These are phyloP conservation scores for Microcebus tavaratra DNA, from an alignment of 2,113 vertebrate genomes.

Conservation along the genomic window DNA sequence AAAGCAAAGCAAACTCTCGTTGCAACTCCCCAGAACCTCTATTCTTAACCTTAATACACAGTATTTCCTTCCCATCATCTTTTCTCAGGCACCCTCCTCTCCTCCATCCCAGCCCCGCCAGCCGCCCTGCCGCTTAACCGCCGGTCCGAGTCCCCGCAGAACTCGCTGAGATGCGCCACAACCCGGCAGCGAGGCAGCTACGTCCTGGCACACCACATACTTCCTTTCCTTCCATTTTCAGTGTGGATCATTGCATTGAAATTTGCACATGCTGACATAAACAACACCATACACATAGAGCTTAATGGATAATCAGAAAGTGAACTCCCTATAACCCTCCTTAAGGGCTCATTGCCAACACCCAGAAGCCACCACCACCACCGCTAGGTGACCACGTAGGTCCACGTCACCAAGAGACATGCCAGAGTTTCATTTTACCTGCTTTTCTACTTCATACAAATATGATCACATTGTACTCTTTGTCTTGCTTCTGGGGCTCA, in stretches of 20 bases:
- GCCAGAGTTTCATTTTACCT: not conserved
- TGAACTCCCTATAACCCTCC: not conserved
- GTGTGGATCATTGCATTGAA: not conserved
- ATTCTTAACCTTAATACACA: not conserved
- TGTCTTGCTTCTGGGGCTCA: not conserved
- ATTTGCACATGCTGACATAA: not conserved
- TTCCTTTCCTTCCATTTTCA: not conserved
- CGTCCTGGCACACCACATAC: not conserved
- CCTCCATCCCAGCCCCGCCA: not conserved
- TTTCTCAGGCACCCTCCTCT: not conserved
- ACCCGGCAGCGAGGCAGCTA: not conserved
- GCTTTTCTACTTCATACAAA: not conserved
- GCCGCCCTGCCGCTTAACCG: not conserved
- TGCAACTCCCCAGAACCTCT: not conserved
- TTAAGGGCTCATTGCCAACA: not conserved
- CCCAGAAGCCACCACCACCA: not conserved
- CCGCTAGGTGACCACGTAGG: not conserved
- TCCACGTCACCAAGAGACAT: not conserved
- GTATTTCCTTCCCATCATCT: not conserved
- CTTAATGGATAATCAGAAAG: not conserved
- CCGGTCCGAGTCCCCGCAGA: fast-evolving
- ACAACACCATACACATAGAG: not conserved
- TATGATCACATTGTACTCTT: not conserved
- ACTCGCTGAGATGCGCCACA: not conserved
- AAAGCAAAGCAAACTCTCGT: conserved; percentile 38